phyloP scores from a whole-genome alignment of 2,113 vertebrate genomes.

The Amblyopsis rosae region DNA sequence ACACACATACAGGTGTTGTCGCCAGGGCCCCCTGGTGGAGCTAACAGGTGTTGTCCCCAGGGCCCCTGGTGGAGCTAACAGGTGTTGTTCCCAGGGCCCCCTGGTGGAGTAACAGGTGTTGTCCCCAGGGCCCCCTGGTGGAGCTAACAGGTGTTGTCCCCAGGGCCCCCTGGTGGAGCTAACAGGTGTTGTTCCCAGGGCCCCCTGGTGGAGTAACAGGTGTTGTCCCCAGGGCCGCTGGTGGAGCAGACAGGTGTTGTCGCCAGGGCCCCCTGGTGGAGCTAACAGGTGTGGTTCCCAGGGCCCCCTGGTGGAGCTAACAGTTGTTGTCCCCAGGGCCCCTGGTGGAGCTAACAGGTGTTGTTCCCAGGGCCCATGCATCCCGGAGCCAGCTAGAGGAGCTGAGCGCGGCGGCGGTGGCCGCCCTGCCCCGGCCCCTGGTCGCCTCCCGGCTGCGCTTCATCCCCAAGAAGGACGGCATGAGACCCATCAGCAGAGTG shows the following conservation, averaged over 20 bases:
- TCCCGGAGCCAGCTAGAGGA: conserved; percentile 78
- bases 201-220: too few species aligned
- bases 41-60: conserved; percentile 58
- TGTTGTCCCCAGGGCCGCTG: conserved; percentile 73
- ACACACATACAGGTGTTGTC: not conserved
- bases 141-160: too few species aligned
- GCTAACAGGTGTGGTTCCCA: conserved; percentile 39
- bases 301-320: conserved; percentile 59
- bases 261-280: too few species aligned
- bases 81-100: conserved; percentile 71
- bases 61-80: conserved; percentile 42
- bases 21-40: too few species aligned
- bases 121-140: too few species aligned
- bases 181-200: too few species aligned
- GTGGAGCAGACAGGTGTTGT: too few species aligned
- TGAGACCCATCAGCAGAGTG: conserved; percentile 87
- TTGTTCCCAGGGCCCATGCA: conserved; percentile 78
- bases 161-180: too few species aligned
- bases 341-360: too few species aligned
- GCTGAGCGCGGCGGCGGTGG: conserved; percentile 74
- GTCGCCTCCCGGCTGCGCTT: conserved; percentile 84
- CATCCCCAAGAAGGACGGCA: conserved; percentile 85
- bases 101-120: too few species aligned
- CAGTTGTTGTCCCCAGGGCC: not conserved
- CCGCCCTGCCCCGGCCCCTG: conserved; percentile 54